Conservation (phyloP, 2,888 invertebrate species). For the Diogma glabrata region DNA sequence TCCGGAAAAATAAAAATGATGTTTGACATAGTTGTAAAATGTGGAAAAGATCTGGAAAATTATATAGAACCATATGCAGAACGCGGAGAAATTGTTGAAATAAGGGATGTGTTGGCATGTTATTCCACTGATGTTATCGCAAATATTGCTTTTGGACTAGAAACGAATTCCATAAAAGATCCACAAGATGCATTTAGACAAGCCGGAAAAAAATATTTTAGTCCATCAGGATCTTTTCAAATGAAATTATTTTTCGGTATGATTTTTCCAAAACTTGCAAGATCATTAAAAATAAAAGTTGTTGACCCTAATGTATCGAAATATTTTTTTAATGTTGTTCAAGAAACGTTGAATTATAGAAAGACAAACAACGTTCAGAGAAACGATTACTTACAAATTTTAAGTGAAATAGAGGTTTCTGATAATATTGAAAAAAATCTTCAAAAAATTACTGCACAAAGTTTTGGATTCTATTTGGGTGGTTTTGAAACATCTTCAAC, state of each 20-base stretch:
- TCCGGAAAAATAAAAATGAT: slow-evolving; percentile 40
- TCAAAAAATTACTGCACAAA: slow-evolving; percentile 20
- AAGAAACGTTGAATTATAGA: background rate
- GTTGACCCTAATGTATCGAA: background rate
- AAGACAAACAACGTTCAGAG: slow-evolving; percentile 12
- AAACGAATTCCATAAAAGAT: slow-evolving; percentile 28
- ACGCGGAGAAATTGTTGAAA: slow-evolving; percentile 24
- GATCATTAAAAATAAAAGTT: background rate
- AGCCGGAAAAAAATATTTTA: slow-evolving; percentile 14
- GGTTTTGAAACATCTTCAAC: slow-evolving; percentile 30
- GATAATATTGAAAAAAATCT: slow-evolving; percentile 13
- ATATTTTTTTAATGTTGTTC: background rate
- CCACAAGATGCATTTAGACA: slow-evolving; percentile 25
- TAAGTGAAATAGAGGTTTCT: background rate
- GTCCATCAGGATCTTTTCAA: background rate
- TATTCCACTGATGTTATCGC: slow-evolving; percentile 37
- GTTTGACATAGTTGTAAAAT: slow-evolving; percentile 30
- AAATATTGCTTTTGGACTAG: slow-evolving; percentile 32
- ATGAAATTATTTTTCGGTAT: background rate
- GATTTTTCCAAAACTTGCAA: background rate
- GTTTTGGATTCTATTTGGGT: slow-evolving; percentile 26
- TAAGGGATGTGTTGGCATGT: slow-evolving; percentile 29
- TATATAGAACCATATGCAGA: slow-evolving; percentile 17
- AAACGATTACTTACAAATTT: slow-evolving; percentile 24
- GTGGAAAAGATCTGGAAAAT: slow-evolving; percentile 22